Conservation (phyloP, 2,797 vertebrate genomes). For the Crocidura indochinensis region DNA sequence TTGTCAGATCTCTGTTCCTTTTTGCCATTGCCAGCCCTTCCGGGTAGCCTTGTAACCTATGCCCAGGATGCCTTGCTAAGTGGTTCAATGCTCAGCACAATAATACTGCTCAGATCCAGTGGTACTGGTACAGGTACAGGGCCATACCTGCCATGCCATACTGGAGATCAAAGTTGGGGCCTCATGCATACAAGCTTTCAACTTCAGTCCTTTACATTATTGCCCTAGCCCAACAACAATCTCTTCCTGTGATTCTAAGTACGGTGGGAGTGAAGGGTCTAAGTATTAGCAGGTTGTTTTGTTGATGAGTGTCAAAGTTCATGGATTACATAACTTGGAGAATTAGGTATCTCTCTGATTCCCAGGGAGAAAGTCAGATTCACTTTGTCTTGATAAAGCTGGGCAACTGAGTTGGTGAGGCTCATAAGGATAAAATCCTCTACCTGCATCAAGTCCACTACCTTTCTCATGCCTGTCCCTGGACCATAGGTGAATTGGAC, state of each 20-base stretch:
- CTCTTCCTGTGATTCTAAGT: neutral
- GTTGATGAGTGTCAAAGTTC: neutral
- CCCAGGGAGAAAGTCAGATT: accelerated
- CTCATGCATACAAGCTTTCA: too few species aligned
- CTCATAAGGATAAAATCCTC: too few species aligned
- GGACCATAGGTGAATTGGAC: neutral
- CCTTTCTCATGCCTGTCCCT: neutral
- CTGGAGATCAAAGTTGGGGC: too few species aligned
- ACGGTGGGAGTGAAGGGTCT: neutral
- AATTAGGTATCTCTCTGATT: neutral
- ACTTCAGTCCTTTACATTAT: too few species aligned
- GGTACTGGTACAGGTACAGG: too few species aligned
- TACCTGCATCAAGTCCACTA: neutral
- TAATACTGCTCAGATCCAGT: too few species aligned
- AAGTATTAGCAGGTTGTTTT: neutral
- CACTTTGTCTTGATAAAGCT: neutral
- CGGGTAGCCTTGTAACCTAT: neutral
- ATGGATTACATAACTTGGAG: neutral
- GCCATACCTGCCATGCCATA: too few species aligned
- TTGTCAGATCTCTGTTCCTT: neutral
- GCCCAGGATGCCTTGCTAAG: neutral
- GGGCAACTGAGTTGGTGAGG: neutral
- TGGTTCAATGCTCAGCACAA: too few species aligned
- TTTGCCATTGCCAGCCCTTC: neutral
- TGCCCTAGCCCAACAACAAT: too few species aligned